A percentile compares a stretch with the other conserved stretches of the same genome.
Evolutionary conservation across 2,888 invertebrate species (phyloP).

Genomic region (Amphiduros pacificus): DNA sequence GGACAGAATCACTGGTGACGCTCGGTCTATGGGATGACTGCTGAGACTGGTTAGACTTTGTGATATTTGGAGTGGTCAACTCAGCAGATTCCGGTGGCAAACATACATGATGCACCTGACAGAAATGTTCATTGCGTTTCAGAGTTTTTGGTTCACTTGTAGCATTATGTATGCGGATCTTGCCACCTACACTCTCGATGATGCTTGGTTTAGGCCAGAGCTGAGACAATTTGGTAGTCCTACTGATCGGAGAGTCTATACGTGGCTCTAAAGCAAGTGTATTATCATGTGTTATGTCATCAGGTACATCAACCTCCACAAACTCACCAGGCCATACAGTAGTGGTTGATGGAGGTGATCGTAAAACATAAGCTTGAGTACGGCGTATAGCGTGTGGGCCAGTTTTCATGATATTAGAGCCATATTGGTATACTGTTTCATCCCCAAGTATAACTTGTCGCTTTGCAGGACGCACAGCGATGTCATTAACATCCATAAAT

Average conservation of each 20-base stretch:
- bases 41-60: no score
- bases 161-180: conserved; percentile 20
- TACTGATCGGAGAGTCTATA: background rate
- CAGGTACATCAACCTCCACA: background rate
- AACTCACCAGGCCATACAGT: background rate
- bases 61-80: no score
- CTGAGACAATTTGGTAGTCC: background rate
- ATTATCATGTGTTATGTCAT: background rate
- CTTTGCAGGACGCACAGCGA: no score
- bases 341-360: background rate
- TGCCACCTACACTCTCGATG: conserved; percentile 17
- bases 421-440: no score
- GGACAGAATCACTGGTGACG: no score
- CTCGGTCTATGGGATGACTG: no score
- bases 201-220: conserved; percentile 16
- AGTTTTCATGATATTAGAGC: no score
- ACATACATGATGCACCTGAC: no score
- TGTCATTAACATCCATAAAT: conserved; percentile 32
- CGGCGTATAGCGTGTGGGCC: no score
- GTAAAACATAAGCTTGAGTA: background rate
- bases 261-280: background rate
- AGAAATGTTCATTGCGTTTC: no score
- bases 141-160: conserved; percentile 19
- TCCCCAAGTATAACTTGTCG: no score
- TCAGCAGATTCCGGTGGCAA: no score